A percentile compares a stretch with the other conserved stretches of the same genome.
Conservation (phyloP, 2,888 invertebrate genomes). For the Hirtodrosophila trivittata region DNA sequence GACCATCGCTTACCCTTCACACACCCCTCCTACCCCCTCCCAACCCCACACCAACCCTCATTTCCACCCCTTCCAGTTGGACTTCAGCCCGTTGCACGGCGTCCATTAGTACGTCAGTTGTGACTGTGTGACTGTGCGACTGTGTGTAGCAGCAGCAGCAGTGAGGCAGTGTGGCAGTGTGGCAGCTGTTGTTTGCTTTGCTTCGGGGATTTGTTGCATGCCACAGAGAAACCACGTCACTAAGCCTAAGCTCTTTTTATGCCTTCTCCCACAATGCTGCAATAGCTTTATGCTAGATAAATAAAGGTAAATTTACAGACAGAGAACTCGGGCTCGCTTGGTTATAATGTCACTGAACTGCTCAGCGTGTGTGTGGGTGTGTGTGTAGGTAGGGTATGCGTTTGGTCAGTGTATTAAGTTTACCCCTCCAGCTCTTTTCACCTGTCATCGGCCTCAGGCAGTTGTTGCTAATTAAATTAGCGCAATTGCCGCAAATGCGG, state of each 20-base stretch:
- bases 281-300: no score
- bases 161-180: neutral
- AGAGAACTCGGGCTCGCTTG: no score
- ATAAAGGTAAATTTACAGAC: no score
- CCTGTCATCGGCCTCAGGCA: slow-evolving; percentile 4
- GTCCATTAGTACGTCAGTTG: slow-evolving; percentile 29
- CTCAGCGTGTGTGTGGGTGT: neutral
- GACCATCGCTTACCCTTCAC: neutral
- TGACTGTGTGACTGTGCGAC: no score
- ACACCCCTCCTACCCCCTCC: neutral
- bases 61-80: neutral
- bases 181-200: slow-evolving; percentile 12
- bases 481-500: slow-evolving; percentile 61
- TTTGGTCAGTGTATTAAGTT: neutral
- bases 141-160: no score
- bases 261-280: neutral
- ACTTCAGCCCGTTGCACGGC: neutral
- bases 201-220: slow-evolving; percentile 28
- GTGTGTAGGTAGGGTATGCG: slow-evolving; percentile 14
- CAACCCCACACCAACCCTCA: neutral
- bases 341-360: neutral
- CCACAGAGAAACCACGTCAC: slow-evolving; percentile 18
- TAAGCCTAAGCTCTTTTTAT: slow-evolving; percentile 23
- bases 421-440: neutral
- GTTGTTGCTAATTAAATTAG: slow-evolving; percentile 73